Percentiles rank a stretch among this genome's conserved stretches.
Conservation (phyloP, 2,797 vertebrate species). For the Leptodactylus fallax region DNA sequence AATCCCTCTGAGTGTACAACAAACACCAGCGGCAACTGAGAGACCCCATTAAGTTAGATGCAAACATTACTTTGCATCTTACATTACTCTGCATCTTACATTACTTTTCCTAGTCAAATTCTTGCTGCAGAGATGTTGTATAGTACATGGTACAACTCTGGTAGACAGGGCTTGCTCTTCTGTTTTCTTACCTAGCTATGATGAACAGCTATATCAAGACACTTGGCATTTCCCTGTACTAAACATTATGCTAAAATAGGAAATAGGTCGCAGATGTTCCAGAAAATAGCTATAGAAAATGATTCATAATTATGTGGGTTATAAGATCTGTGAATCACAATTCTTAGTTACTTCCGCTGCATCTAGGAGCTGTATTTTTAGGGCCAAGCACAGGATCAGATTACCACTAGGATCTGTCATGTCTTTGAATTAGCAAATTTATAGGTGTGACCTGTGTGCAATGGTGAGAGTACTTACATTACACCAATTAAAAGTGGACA, state of each 20-base stretch:
- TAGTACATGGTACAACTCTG: not conserved
- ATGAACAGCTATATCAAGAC: not conserved
- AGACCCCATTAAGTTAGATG: too few species aligned
- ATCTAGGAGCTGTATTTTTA: too few species aligned
- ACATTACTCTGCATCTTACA: not conserved
- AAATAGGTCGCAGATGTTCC: slow-evolving; percentile 31
- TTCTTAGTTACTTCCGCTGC: not conserved
- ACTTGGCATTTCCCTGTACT: not conserved
- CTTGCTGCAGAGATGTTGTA: not conserved
- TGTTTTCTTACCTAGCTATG: not conserved
- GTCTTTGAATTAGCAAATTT: too few species aligned
- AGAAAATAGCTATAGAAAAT: not conserved
- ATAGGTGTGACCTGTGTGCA: too few species aligned
- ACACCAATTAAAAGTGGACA: too few species aligned
- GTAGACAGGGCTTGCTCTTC: not conserved
- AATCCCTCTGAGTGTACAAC: too few species aligned
- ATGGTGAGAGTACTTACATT: too few species aligned
- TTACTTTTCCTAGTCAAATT: not conserved
- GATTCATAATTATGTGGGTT: slow-evolving; percentile 4
- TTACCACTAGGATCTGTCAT: too few species aligned
- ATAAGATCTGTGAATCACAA: not conserved
- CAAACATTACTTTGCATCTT: not conserved
- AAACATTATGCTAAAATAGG: not conserved
- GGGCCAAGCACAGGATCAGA: too few species aligned
- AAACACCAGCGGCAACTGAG: too few species aligned